phyloP scores from a whole-genome alignment of 2,113 vertebrate species.

The Siniperca chuatsi region DNA sequence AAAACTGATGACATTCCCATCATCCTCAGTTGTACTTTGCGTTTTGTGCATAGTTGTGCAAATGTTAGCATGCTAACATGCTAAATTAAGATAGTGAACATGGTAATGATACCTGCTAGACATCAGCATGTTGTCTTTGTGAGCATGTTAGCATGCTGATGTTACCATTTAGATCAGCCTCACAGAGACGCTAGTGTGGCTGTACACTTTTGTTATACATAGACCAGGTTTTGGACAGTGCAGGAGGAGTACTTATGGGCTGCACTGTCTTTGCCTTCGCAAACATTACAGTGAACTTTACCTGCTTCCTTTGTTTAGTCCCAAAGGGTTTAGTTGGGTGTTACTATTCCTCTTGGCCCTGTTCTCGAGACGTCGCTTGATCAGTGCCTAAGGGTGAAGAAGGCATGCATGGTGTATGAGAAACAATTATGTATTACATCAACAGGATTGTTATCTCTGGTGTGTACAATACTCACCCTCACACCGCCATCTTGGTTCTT shows the following conservation, averaged over 20 bases:
- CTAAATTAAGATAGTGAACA: neutral
- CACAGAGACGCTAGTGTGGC: too few relatives aligned
- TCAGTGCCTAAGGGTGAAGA: slow-evolving; percentile 71
- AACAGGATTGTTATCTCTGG: slow-evolving; percentile 37
- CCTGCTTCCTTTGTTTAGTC: slow-evolving; percentile 73
- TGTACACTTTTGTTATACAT: too few relatives aligned
- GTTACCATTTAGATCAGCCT: too few relatives aligned
- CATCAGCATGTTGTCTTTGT: neutral
- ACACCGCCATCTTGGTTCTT: slow-evolving; percentile 84
- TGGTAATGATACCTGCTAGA: neutral
- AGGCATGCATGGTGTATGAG: neutral
- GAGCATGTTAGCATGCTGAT: neutral
- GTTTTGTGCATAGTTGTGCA: neutral
- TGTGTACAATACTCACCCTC: slow-evolving; percentile 71
- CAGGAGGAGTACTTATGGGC: neutral
- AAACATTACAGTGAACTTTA: slow-evolving; percentile 24
- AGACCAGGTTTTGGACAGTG: too few relatives aligned
- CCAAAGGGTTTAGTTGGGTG: slow-evolving; percentile 70
- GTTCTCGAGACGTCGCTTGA: slow-evolving; percentile 79
- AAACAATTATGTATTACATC: slow-evolving; percentile 3
- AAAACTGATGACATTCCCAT: neutral
- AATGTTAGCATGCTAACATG: neutral
- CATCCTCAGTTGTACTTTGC: neutral
- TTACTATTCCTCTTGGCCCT: slow-evolving; percentile 77
- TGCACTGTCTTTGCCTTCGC: neutral